These are phyloP conservation scores for Lymantria monacha DNA, from an alignment of 2,888 invertebrate species.

Conservation along the genomic window DNA sequence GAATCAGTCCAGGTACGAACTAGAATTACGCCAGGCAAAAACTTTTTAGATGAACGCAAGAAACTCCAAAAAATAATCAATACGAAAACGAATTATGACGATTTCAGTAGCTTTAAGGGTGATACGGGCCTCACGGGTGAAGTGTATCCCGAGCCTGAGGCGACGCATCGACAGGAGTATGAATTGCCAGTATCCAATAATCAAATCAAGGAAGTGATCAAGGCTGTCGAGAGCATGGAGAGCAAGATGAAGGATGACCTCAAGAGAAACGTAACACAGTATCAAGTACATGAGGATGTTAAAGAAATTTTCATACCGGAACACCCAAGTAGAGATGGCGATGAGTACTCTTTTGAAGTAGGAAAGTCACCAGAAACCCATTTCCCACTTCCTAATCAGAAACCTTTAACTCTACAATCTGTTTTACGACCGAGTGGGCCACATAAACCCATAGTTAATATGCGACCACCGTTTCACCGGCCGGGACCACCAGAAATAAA, in stretches of 20 bases:
- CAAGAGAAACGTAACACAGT: slow-evolving; percentile 52
- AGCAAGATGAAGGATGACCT: slow-evolving; percentile 57
- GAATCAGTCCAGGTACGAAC: slow-evolving; percentile 86
- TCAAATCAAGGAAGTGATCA: slow-evolving; percentile 72
- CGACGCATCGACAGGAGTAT: slow-evolving; percentile 61
- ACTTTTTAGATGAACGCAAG: slow-evolving; percentile 71
- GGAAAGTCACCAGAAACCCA: slow-evolving; percentile 56
- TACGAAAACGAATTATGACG: slow-evolving; percentile 74
- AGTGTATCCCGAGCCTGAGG: slow-evolving; percentile 44
- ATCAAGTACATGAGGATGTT: slow-evolving; percentile 64
- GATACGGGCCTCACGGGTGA: slow-evolving; percentile 55
- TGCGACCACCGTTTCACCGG: slow-evolving; percentile 64
- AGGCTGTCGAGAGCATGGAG: slow-evolving; percentile 70
- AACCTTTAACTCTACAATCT: slow-evolving; percentile 71
- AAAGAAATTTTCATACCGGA: slow-evolving; percentile 59
- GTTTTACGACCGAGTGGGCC: slow-evolving; percentile 64
- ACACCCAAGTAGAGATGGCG: slow-evolving; percentile 60
- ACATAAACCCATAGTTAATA: slow-evolving; percentile 48
- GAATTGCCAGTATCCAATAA: slow-evolving; percentile 69
- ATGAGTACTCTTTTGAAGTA: slow-evolving; percentile 62
- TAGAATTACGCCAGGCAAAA: slow-evolving; percentile 83
- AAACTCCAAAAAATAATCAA: slow-evolving; percentile 73
- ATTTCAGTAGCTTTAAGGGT: slow-evolving; percentile 73
- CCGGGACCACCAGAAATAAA: slow-evolving; percentile 75
- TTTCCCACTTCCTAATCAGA: slow-evolving; percentile 62